Evolutionary conservation across 35 echinoderm and acorn worm genomes (phyloP), one percentile per base, ranked within the genome.

Genomic region (Heliocidaris erythrogramma): DNA sequence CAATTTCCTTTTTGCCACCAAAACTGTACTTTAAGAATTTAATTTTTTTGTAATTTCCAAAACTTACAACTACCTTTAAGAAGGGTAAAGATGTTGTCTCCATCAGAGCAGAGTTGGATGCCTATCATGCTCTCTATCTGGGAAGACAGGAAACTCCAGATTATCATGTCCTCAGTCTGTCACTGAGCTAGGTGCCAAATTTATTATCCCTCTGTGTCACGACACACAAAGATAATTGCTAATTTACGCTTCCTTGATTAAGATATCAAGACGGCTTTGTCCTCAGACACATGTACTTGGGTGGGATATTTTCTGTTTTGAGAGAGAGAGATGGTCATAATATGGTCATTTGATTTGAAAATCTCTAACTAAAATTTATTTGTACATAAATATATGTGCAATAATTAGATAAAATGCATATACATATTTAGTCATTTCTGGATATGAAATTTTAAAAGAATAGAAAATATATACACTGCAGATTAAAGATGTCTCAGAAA

Each of bases 211-310:
- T 18, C 27, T 9, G 65, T 78, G 8, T 78, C 65, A 78, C 27
- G 65, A 78, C 65, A n/a, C 18, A 78, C 27, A 78, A 78, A 27
- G 65, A 78, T n/a, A 78, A 78, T 78, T 78, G 27, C 65, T 78
- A 78, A 78, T 78, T 78, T 78, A 78, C 65, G 65, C 65, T 78
- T 78, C 65, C 65, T 78, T 78, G 18, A 78, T 78, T 78, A 78
- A 78, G 65, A 78, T 78, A 78, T 78, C 17, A 24, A 78, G 65
- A 78, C 65, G 52, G 14, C 52, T 56, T 56, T 56, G 52, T 56
- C 65, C 17, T 24, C 6, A 78, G 65, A 78, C 65, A n/a, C 27
- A 8, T n/a, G 18, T 78, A 27, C 65, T 7, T 78, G 65, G 65
- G 7, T 24, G 27, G 27, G 65, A 78, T 24, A 21, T 27, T 78